These are phyloP conservation scores for Macrobrachium rosenbergii DNA, from an alignment of 1,140 invertebrate species.

Conservation along the genomic window DNA sequence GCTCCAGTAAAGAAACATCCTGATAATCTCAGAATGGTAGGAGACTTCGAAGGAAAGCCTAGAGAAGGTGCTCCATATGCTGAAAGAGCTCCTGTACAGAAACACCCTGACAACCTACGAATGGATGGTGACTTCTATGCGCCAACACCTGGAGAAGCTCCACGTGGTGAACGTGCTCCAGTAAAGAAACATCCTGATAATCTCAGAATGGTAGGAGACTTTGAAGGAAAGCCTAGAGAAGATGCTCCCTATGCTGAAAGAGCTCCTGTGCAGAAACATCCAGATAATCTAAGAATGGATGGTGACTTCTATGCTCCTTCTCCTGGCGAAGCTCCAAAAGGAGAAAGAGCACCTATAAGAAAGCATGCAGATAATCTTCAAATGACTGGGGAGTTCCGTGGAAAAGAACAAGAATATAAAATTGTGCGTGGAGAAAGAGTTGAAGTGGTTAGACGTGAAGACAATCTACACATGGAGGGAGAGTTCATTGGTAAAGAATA, in stretches of 20 bases:
- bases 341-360: conserved; percentile 49
- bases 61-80: neutral
- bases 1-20: conserved; percentile 41
- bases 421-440: conserved; percentile 72
- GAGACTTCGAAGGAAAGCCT: neutral
- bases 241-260: neutral
- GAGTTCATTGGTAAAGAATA: conserved; percentile 12
- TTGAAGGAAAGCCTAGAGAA: conserved; percentile 18
- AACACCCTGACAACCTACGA: conserved; percentile 6
- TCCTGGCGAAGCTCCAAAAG: conserved; percentile 42
- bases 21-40: conserved; percentile 27
- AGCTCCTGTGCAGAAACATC: conserved; percentile 29
- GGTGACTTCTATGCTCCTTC: conserved; percentile 11
- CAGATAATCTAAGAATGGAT: conserved; percentile 7
- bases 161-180: conserved; percentile 21
- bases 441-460: conserved; percentile 67
- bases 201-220: conserved; percentile 66
- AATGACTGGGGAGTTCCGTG: conserved; percentile 31
- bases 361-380: conserved; percentile 52
- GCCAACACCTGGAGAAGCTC: conserved; percentile 20
- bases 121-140: conserved; percentile 39
- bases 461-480: conserved; percentile 45
- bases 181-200: conserved; percentile 72
- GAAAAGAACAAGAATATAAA: conserved; percentile 71
- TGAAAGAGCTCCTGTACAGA: neutral